A percentile compares a stretch with the other conserved stretches of the same genome.
Conservation (phyloP, 2,888 invertebrate species). For the Orthosia gothica region DNA sequence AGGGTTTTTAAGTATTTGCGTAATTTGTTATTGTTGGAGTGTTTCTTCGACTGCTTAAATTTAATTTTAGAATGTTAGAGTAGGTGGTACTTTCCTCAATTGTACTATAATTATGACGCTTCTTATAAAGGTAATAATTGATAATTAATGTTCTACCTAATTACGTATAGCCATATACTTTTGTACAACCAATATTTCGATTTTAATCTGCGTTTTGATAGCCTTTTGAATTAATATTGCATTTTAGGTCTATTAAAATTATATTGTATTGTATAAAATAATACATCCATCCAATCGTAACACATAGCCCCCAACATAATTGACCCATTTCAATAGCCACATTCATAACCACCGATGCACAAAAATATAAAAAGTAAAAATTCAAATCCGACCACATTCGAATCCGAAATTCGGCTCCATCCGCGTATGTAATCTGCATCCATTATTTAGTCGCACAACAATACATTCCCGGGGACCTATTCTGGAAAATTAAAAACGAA, state of each 20-base stretch:
- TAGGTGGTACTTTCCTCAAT: neutral
- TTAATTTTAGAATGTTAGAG: neutral
- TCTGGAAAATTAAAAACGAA: constrained; percentile 88
- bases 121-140: no score
- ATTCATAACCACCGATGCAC: constrained; percentile 48
- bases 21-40: constrained; percentile 1
- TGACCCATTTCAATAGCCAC: constrained; percentile 44
- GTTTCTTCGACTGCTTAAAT: neutral
- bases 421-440: constrained; percentile 70
- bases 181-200: neutral
- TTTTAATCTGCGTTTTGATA: neutral
- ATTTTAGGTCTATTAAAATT: neutral
- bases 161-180: neutral
- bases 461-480: constrained; percentile 77
- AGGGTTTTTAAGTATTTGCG: constrained; percentile 25
- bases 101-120: neutral
- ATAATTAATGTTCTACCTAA: no score
- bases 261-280: constrained; percentile 25
- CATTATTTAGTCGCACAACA: constrained; percentile 72
- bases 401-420: constrained; percentile 62
- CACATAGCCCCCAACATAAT: constrained; percentile 35
- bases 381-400: constrained; percentile 67
- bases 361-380: constrained; percentile 68
- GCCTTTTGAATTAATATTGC: neutral
- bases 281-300: constrained; percentile 25